Conservation (phyloP, 2,113 vertebrate genomes). For the Galbula dea region DNA sequence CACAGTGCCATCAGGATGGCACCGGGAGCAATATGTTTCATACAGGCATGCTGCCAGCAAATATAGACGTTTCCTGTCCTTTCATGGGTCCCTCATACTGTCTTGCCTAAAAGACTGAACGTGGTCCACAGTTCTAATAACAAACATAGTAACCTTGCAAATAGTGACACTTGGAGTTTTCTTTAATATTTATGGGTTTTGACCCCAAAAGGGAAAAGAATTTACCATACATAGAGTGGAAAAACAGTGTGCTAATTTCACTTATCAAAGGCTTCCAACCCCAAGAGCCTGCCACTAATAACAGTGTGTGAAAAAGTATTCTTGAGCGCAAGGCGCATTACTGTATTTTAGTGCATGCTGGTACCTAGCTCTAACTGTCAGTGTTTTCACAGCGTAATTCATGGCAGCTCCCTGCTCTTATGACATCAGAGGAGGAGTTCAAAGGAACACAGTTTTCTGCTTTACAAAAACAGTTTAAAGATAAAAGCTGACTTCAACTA, state of each 20-base stretch:
- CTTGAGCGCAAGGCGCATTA: not conserved
- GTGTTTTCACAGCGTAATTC: slow-evolving; percentile 51
- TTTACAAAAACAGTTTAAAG: slow-evolving; percentile 26
- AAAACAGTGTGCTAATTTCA: slow-evolving; percentile 63
- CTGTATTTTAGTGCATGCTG: slow-evolving; percentile 17
- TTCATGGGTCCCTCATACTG: not conserved
- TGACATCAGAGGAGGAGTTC: slow-evolving; percentile 41
- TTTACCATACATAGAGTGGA: slow-evolving; percentile 52
- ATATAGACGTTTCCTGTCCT: slow-evolving; percentile 50
- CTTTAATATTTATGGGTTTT: slow-evolving; percentile 60
- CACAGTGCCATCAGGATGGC: slow-evolving; percentile 55
- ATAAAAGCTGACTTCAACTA: slow-evolving; percentile 5
- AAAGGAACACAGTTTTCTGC: slow-evolving; percentile 17
- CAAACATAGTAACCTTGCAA: slow-evolving; percentile 66
- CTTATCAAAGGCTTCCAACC: slow-evolving; percentile 31
- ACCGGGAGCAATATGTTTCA: slow-evolving; percentile 42
- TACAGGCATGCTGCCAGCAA: slow-evolving; percentile 1
- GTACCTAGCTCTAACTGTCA: slow-evolving; percentile 27
- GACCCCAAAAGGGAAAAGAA: slow-evolving; percentile 69
- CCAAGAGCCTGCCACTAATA: slow-evolving; percentile 46
- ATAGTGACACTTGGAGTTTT: slow-evolving; percentile 48
- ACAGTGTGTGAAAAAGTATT: not conserved
- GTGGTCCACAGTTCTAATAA: slow-evolving; percentile 58
- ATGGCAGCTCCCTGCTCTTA: slow-evolving; percentile 44
- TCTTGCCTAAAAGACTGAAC: slow-evolving; percentile 22